Percentiles rank a stretch among this genome's conserved stretches.
Conservation (phyloP, 2,888 invertebrate species). For the Nymphalis polychloros region DNA sequence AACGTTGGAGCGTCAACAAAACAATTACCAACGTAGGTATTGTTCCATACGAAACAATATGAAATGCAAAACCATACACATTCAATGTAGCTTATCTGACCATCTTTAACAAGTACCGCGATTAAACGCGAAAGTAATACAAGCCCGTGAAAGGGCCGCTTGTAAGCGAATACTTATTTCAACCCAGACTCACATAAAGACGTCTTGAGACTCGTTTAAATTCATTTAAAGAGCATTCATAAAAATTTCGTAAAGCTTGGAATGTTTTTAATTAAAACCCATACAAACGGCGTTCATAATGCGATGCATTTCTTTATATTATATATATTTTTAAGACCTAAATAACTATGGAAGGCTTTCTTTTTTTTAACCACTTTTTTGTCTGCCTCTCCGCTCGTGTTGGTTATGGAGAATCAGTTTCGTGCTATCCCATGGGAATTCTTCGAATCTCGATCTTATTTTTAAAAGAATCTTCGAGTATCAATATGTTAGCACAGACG, state of each 20-base stretch:
- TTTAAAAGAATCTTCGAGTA: no score
- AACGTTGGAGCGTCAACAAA: not conserved
- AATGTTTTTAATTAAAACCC: conserved; percentile 39
- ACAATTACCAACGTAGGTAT: not conserved
- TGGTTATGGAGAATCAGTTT: no score
- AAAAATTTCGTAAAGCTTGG: conserved; percentile 21
- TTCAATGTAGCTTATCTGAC: conserved; percentile 14
- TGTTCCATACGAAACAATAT: not conserved
- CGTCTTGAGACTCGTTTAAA: conserved; percentile 32
- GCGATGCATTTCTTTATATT: conserved; percentile 32
- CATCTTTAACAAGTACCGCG: conserved; percentile 21
- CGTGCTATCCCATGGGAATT: no score
- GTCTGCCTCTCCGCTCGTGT: no score
- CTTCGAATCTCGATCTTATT: no score
- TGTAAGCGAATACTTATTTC: conserved; percentile 36
- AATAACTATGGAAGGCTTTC: conserved; percentile 5
- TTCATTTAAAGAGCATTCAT: conserved; percentile 33
- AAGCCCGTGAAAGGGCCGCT: conserved; percentile 18
- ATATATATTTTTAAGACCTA: not conserved
- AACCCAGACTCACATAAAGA: conserved; percentile 17
- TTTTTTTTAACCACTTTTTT: not conserved
- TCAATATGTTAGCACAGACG: no score
- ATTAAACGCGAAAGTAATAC: conserved; percentile 15
- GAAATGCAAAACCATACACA: conserved; percentile 5
- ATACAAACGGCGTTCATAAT: conserved; percentile 36